These are phyloP conservation scores for Paracanthobrama guichenoti DNA, from an alignment of 2,113 vertebrate species.

Conservation along the genomic window DNA sequence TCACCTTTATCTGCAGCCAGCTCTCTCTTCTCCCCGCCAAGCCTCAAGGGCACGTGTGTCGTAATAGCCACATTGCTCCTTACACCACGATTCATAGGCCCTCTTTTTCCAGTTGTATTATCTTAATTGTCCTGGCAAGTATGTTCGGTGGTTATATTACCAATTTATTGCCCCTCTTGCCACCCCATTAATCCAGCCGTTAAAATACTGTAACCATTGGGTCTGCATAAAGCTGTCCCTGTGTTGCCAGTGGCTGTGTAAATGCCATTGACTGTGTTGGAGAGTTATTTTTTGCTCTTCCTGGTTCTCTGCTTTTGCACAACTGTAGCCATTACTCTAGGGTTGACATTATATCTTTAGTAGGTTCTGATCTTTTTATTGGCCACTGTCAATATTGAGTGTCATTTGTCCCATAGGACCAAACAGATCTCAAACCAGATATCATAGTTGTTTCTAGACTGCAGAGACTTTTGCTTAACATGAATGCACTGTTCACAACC, in stretches of 20 bases:
- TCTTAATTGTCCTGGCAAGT: constrained; percentile 82
- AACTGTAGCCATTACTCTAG: constrained; percentile 32
- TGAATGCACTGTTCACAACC: not conserved
- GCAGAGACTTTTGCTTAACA: not conserved
- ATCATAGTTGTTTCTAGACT: not conserved
- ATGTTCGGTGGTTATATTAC: constrained; percentile 78
- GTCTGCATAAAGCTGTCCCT: constrained; percentile 74
- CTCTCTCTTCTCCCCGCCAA: constrained; percentile 37
- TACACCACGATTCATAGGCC: constrained; percentile 68
- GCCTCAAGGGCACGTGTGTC: constrained; percentile 62
- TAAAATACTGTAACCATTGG: constrained; percentile 76
- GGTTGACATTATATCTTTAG: constrained; percentile 28
- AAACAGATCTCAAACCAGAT: not conserved
- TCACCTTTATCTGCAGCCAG: constrained; percentile 47
- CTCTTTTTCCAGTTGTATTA: constrained; percentile 77
- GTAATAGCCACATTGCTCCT: constrained; percentile 62
- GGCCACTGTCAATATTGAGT: constrained; percentile 16
- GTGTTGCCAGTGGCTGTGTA: constrained; percentile 64
- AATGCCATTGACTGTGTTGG: constrained; percentile 34
- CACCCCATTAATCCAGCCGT: constrained; percentile 80
- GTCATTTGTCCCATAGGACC: not conserved
- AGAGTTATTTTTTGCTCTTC: constrained; percentile 10
- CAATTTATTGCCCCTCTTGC: constrained; percentile 78
- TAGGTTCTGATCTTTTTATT: constrained; percentile 25
- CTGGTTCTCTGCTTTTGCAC: constrained; percentile 24